These are phyloP conservation scores for Apamea anceps DNA, from an alignment of 2,888 invertebrate genomes.

Conservation along the genomic window DNA sequence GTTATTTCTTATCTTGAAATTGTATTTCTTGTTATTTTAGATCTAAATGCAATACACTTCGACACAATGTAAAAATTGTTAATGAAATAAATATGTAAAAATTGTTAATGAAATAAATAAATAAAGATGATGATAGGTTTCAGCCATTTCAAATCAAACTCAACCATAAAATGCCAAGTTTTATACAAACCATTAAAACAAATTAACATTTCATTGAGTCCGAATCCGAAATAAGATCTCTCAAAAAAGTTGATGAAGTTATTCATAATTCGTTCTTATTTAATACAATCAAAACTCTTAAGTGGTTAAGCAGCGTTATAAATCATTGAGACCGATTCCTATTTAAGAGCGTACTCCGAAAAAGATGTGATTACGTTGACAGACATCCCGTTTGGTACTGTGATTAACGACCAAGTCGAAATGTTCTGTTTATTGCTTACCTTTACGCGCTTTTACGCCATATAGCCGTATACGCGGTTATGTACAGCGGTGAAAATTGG, in stretches of 20 bases:
- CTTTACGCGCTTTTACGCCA: constrained; percentile 52
- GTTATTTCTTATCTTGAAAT: no score
- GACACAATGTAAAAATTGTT: no score
- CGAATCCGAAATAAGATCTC: constrained; percentile 26
- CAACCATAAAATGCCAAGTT: constrained; percentile 5
- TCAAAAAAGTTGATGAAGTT: constrained; percentile 38
- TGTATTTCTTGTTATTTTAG: no score
- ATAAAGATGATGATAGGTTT: not conserved
- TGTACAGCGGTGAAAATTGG: constrained; percentile 52
- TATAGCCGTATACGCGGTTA: constrained; percentile 31
- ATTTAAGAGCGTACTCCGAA: constrained; percentile 48
- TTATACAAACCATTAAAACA: not conserved
- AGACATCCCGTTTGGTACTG: constrained; percentile 60
- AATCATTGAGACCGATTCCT: constrained; percentile 57
- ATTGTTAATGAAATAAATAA: no score
- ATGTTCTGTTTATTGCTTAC: constrained; percentile 64
- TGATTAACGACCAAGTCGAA: constrained; percentile 62
- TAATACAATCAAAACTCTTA: constrained; percentile 51
- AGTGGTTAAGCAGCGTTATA: constrained; percentile 49
- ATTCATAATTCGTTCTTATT: constrained; percentile 32
- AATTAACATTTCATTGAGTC: constrained; percentile 35
- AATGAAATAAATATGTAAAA: no score
- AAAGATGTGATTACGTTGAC: constrained; percentile 66
- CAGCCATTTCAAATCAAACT: not conserved
- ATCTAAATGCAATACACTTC: no score